Conservation (phyloP, 2,888 invertebrate species). For the Drosophila conformis region DNA sequence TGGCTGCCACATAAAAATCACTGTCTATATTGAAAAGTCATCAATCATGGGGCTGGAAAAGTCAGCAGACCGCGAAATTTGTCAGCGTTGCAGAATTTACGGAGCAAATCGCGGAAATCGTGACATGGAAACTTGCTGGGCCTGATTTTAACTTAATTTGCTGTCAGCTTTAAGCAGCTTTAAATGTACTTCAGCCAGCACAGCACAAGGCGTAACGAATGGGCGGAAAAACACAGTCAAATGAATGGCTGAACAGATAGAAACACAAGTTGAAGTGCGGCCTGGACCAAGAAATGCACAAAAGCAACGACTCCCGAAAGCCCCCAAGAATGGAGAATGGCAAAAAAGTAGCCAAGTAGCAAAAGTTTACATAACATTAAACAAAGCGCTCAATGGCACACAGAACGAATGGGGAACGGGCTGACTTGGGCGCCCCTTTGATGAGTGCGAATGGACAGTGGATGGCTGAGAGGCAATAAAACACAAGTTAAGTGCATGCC, state of each 20-base stretch:
- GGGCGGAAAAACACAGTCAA: constrained; percentile 45
- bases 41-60: constrained; percentile 66
- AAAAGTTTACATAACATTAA: constrained; percentile 83
- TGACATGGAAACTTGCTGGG: constrained; percentile 51
- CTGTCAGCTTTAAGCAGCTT: constrained; percentile 59
- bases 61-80: constrained; percentile 75
- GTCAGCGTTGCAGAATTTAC: constrained; percentile 66
- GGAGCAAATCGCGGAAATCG: constrained; percentile 32
- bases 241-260: constrained; percentile 78
- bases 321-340: constrained; percentile 9
- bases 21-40: constrained; percentile 74
- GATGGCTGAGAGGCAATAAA: constrained; percentile 57
- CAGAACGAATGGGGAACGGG: constrained; percentile 5
- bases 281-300: constrained; percentile 60
- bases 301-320: constrained; percentile 17
- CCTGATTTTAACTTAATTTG: constrained; percentile 51
- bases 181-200: constrained; percentile 25
- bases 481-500: constrained; percentile 64
- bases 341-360: constrained; percentile 65
- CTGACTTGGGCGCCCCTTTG: constrained; percentile 55
- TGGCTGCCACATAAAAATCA: constrained; percentile 57
- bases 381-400: constrained; percentile 78
- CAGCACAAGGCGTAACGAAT: constrained; percentile 40
- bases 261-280: constrained; percentile 59
- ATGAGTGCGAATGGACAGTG: constrained; percentile 63